Evolutionary conservation across 2,888 invertebrate genomes (phyloP), one percentile per base, ranked within the genome.

Genomic region (Exephanes ischioxanthus): DNA sequence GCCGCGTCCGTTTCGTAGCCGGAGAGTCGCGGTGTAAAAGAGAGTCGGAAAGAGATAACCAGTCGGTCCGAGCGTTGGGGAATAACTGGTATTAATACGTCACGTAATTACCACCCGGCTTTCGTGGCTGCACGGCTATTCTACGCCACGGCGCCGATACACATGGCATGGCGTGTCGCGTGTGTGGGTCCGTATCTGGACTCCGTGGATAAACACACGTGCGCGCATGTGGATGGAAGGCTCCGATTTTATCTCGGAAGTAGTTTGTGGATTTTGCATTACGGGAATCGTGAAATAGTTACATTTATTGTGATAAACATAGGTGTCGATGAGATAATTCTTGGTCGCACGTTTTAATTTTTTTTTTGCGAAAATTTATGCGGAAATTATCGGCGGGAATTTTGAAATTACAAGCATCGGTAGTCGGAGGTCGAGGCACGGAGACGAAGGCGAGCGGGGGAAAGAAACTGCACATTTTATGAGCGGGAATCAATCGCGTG

Each of bases 61-160:
- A 72, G 67, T 78, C 78, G 78, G 78, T 22, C 19, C 72, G 61
- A 73, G 72, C 61, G 73, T 73, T 11, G 91, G 88, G 89, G 91
- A 93, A 92, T 93, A 92, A 92, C 92, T 92, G 92, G 91, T 92
- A 93, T 92, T 93, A 92, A 92, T 93, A 92, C 92, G 91, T 92
- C 92, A 91, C 91, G 92, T 92, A 93, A 92, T 92, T 92, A 92
- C 91, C 91, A 90, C 90, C 90, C 88, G 55, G 89, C 88, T 89
- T 53, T 33, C 19, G 85, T 84, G 75, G 76, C 81, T 83, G 87
- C 89, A 88, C 86, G 89, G 86, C 84, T 89, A 91, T 76, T 51
- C 76, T 6, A 55, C 30, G 14, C 33, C 16, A 33, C 63, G 30
- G 30, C 30, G 33, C 26, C 30, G 30, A 63, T 16, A 33, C 63